Conservation (phyloP, 2,888 invertebrate species). For the Drosophila melanosoma region DNA sequence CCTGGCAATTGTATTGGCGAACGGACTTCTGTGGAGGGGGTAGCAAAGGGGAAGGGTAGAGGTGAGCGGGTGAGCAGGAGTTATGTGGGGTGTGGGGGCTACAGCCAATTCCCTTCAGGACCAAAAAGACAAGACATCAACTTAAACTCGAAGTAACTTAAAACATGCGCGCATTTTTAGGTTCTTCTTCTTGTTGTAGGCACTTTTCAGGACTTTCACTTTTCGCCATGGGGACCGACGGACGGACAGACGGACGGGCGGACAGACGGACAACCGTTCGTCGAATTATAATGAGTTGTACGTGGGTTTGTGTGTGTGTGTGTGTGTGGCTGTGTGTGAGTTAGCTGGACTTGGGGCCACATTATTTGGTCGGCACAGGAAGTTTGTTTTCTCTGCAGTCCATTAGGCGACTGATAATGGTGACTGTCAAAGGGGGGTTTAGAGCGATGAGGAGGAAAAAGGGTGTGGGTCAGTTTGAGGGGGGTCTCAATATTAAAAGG, state of each 20-base stretch:
- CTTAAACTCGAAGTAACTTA: conserved; percentile 23
- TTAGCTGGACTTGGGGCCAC: conserved; percentile 19
- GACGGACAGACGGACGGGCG: neutral
- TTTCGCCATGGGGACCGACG: conserved; percentile 35
- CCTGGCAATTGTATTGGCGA: conserved; percentile 40
- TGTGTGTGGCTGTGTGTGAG: neutral
- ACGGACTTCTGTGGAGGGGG: neutral
- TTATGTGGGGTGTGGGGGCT: neutral
- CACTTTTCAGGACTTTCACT: conserved; percentile 69
- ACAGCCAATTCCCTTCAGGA: conserved; percentile 14
- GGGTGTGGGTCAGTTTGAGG: neutral
- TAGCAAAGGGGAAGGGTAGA: neutral
- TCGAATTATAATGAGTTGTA: conserved; percentile 69
- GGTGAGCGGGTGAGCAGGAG: neutral
- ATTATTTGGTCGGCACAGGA: conserved; percentile 61
- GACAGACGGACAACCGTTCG: neutral
- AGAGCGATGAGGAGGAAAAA: neutral
- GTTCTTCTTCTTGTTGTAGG: conserved; percentile 48
- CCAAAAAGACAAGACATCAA: conserved; percentile 14
- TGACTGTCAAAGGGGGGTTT: neutral
- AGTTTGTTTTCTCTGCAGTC: conserved; percentile 61
- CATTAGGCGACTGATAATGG: conserved; percentile 62
- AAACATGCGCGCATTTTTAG: conserved; percentile 59
- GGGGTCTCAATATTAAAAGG: neutral
- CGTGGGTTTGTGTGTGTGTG: neutral